Evolutionary conservation across 2,797 vertebrate species (phyloP).

Genomic region (Trematomus bernacchii): DNA sequence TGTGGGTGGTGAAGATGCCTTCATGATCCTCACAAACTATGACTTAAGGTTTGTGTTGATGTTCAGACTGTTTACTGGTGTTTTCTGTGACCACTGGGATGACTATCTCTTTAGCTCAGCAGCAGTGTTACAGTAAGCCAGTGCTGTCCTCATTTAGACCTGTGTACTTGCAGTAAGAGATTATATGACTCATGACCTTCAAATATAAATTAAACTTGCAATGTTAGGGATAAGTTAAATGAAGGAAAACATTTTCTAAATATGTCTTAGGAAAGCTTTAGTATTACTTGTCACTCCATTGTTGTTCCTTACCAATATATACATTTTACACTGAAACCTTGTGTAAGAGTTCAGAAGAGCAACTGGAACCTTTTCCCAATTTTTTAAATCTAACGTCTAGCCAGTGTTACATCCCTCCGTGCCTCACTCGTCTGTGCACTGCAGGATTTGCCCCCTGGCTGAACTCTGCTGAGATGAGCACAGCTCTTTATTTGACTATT

Average conservation of each 20-base stretch:
- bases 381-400: neutral
- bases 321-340: neutral
- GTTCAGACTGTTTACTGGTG: slow-evolving; percentile 46
- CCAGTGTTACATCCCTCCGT: neutral
- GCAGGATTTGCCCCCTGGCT: neutral
- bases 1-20: slow-evolving; percentile 64
- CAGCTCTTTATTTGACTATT: neutral
- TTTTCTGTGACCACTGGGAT: slow-evolving; percentile 62
- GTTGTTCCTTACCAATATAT: neutral
- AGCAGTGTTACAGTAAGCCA: slow-evolving; percentile 16
- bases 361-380: neutral
- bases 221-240: neutral
- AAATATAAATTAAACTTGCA: neutral
- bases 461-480: slow-evolving; percentile 7
- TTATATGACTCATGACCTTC: neutral
- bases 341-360: neutral
- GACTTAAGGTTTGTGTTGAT: slow-evolving; percentile 65
- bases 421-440: neutral
- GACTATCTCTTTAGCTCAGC: slow-evolving; percentile 45
- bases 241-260: neutral
- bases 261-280: neutral
- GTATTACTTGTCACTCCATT: neutral
- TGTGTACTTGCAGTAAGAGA: neutral
- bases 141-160: neutral
- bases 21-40: slow-evolving; percentile 44